Evolutionary conservation across 2,113 vertebrate species (phyloP), one percentile per base, ranked within the genome.

Genomic region (Cyprinodon variegatus): DNA sequence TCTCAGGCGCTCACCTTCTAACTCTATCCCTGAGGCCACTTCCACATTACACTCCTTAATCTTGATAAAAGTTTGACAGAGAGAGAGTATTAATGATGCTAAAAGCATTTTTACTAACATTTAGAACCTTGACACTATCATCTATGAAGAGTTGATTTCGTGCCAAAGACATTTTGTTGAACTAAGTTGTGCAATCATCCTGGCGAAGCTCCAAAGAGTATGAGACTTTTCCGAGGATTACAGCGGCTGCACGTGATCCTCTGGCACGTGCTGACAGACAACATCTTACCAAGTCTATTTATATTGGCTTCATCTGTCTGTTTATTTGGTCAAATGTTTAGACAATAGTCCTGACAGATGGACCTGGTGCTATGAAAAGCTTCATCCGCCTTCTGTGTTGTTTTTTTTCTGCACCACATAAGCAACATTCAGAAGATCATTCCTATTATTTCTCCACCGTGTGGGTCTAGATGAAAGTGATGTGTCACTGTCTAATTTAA

Each of bases 261-360:
- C 11, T 29, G 40, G 64, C 39, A 41, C 39, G 40, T 41, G 64
- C 40, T 45, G 40, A 41, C 64, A 39, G 6, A 15, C 64, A 11
- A 10, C 40, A 43, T 20, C n/a, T 46, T 66, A 29, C 43, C 6
- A 36, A 66, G 12, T 29, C 64, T 22, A 22, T 65, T 65, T 43
- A 65, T 45, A 7, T 36, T 67, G 65, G 22, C 36, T 67, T 67
- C 43, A 67, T 13, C 41, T 66, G 64, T 66, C 11, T 66, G n/a
- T 65, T 65, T 41, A 43, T 48, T 13, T 45, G 15, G 65, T 17
- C 43, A 66, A 66, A 45, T 5, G 20, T 45, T n/a, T 66, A 41
- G 50, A 57, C 50, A 41, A 65, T 41, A 65, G 64, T 22, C 39
- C 40, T 13, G n/a, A 41, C 14, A 67, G 29, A 67, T 36, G 22